Base-by-base conservation (phyloP, 2,113 vertebrate species). In the Notechis scutatus region DNA sequence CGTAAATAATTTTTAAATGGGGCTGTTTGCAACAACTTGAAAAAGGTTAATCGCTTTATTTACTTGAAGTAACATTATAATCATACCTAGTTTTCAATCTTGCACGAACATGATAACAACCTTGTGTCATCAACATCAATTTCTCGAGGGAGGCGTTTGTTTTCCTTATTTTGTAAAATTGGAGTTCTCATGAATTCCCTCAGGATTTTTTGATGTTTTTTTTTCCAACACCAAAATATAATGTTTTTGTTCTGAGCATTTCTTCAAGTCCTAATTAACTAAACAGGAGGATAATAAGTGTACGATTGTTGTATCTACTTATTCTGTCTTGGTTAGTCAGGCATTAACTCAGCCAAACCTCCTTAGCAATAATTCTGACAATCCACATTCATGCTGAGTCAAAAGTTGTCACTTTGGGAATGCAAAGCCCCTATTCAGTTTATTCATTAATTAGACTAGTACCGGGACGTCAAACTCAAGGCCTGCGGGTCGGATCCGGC, bases 241-340 rank as follows among this genome's bases (percentile, higher is more conserved):
- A 5, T 52, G 1, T 54, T 94, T 94, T 88, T 57, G 52, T 86
- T 42, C 7, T 92, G 92, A 56, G 61, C 9, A 55, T 55, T 81
- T 57, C 95, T 90, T 94, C 91, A 54, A 87, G 69, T 90, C 23
- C 29, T 91, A 6, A 56, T 94, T 93, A 91, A 94, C 15, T 21
- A 89, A n/a, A 59, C 21, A 64, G 45, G 23, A 20, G 64, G n/a
- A 47, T 11, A 45, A 12, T 52, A 69, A 26, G 57, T 74, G 24
- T 69, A 42, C 24, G 39, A 20, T 89, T 81, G 23, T 69, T 23
- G n/a, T 24, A 23, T 81, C 15, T 20, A 81, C 34, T 81, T 81
- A 39, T 81, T 39, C 18, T 20, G 34, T 7, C 34, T 69, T 34
- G 64, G 15, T 74, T 74, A 74, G 69, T 42, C 74, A 81, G 74